phyloP scores from a whole-genome alignment of 2,797 vertebrate genomes.

The Euthynnus affinis region DNA sequence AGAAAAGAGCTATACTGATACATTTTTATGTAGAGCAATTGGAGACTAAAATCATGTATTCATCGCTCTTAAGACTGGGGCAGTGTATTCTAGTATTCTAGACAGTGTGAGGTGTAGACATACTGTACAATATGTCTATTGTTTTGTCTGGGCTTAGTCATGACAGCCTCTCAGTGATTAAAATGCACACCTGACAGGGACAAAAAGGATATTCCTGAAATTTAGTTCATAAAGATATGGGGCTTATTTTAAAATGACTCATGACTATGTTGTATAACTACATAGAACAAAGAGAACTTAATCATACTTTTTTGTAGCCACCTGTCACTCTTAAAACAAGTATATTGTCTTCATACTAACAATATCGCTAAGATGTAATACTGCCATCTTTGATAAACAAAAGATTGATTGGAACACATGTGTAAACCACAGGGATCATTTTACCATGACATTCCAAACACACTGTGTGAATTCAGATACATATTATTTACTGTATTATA shows the following conservation, averaged over 20 bases:
- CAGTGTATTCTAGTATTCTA: too few species aligned
- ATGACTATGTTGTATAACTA: not conserved
- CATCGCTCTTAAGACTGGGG: too few species aligned
- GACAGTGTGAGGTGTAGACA: not conserved
- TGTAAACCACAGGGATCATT: not conserved
- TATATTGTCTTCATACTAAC: not conserved
- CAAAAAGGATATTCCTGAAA: not conserved
- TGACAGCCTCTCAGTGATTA: conserved; percentile 2
- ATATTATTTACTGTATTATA: not conserved
- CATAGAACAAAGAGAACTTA: not conserved
- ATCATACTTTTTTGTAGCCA: not conserved
- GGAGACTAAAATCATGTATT: too few species aligned
- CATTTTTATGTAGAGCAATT: not conserved
- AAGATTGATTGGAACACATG: not conserved
- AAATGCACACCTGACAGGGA: not conserved
- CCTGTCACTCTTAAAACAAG: not conserved
- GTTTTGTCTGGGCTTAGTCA: conserved; percentile 8
- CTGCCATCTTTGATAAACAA: not conserved
- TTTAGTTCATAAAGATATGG: not conserved
- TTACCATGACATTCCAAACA: not conserved
- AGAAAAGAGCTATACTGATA: too few species aligned
- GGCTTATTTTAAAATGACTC: conserved; percentile 3
- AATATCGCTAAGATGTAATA: not conserved
- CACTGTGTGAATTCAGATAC: not conserved
- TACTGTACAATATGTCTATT: conserved; percentile 18